Evolutionary conservation across 2,113 vertebrate genomes (phyloP), one percentile per base, ranked within the genome.

Genomic region (Arenaria interpres): DNA sequence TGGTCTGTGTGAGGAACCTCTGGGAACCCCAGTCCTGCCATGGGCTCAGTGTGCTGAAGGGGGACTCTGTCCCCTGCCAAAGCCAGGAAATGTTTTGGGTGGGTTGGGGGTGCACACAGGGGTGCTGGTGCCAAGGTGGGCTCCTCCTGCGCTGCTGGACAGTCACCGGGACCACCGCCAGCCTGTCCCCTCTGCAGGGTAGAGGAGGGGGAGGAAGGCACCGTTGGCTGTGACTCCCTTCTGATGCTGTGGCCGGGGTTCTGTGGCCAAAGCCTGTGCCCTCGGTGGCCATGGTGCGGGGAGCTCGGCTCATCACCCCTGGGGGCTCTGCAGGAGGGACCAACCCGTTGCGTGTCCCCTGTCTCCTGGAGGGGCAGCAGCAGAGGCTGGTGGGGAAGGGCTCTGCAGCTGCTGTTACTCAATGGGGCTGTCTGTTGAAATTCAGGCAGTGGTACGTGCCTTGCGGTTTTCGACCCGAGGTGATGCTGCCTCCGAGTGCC

Each of bases 121-220:
- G 41, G 22, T 45, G 33, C 63, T 72, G 30, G 33, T 89, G n/a
- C 54, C 30, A 13, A 12, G 32, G 21, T 53, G 32, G 37, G 64
- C 72, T 64, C 10, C 53, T 64, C 57, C 9, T 8, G 28, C 0
- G 1, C 35, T 12, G 37, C 35, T 2, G 1, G 46, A 5, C 7
- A 2, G 62, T 43, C 2, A 3, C 15, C 2, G 2, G 46, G 28
- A 27, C 7, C 7, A 22, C 53, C 0, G 2, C 51, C 43, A 6
- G 4, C 1, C 1, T 28, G 53, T 89, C 51, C 72, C 28, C 76
- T 60, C 23, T 39, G 28, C 33, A 45, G 87, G 43, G n/a, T 21
- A 30, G 85, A 77, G 48, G 48, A 20, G 69, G 21, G 14, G 27
- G 21, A 74, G 53, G 56, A 89, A 41, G 35, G 64, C 46, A n/a